A percentile compares a stretch with the other conserved stretches of the same genome.
Conservation (phyloP, 2,888 invertebrate species). For the Cheilosia soror region DNA sequence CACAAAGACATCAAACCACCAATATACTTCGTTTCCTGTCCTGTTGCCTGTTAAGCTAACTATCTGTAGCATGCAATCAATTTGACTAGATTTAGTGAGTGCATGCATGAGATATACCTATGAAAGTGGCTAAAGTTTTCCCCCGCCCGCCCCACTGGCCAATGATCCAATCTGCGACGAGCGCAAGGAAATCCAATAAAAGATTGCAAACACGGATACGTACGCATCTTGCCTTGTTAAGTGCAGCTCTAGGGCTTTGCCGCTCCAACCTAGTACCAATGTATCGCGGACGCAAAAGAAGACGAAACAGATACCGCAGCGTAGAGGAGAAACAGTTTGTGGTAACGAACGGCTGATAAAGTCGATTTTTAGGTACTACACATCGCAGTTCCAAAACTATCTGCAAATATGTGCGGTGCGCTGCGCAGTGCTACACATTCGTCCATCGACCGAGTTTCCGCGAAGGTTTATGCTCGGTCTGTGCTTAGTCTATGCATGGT, state of each 20-base stretch:
- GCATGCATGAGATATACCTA: conserved; percentile 65
- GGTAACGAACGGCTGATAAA: conserved; percentile 71
- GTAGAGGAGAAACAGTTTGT: conserved; percentile 44
- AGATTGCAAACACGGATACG: conserved; percentile 75
- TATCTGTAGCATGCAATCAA: conserved; percentile 74
- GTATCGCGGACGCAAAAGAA: conserved; percentile 49
- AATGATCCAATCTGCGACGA: conserved; percentile 64
- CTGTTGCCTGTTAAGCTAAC: conserved; percentile 69
- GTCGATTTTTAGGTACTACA: conserved; percentile 67
- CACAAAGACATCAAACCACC: conserved; percentile 67
- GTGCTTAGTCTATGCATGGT: conserved; percentile 26
- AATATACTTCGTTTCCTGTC: conserved; percentile 66
- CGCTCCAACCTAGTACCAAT: conserved; percentile 34
- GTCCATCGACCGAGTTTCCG: conserved; percentile 64
- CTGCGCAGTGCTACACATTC: conserved; percentile 56
- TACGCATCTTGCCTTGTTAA: conserved; percentile 72
- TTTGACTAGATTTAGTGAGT: conserved; percentile 72
- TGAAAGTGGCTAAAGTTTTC: conserved; percentile 3
- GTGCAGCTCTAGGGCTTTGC: conserved; percentile 74
- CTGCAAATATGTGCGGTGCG: conserved; percentile 53
- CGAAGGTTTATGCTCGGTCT: conserved; percentile 49
- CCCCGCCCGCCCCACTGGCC: conserved; percentile 26
- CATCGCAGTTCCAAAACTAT: conserved; percentile 63
- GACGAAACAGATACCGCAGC: conserved; percentile 61
- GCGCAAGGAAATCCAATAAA: conserved; percentile 74